Evolutionary conservation across 2,113 vertebrate species (phyloP).

Genomic region (Rhabdornis inornatus): DNA sequence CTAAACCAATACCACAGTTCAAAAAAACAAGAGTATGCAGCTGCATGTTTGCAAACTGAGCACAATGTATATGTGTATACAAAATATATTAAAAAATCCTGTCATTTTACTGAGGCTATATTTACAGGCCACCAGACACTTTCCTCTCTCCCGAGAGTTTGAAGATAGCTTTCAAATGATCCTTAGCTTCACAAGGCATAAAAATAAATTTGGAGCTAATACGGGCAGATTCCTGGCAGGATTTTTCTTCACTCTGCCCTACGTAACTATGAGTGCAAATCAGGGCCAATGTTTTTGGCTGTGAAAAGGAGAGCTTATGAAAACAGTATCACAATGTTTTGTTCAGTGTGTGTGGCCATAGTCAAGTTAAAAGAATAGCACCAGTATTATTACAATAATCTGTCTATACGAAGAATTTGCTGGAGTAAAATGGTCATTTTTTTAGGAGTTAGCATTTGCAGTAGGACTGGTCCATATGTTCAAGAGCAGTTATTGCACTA

Average conservation of each 20-base stretch:
- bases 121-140: not conserved
- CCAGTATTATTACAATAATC: not conserved
- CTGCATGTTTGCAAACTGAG: not conserved
- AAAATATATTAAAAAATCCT: not conserved
- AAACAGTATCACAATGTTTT: not conserved
- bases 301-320: not conserved
- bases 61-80: not conserved
- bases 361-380: not conserved
- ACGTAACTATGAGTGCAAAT: not conserved
- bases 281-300: not conserved
- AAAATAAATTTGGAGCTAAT: conserved; percentile 34
- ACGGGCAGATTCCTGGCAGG: conserved; percentile 14
- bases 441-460: not conserved
- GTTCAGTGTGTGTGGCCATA: conserved; percentile 1
- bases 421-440: not conserved
- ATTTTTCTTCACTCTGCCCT: conserved; percentile 10
- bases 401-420: not conserved
- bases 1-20: not conserved
- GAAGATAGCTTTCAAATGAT: conserved; percentile 12
- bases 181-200: conserved; percentile 28
- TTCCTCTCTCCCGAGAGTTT: not conserved
- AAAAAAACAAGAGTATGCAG: not conserved
- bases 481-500: not conserved
- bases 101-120: not conserved
- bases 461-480: not conserved